phyloP scores from a whole-genome alignment of 2,797 vertebrate species.

The Morus bassanus region DNA sequence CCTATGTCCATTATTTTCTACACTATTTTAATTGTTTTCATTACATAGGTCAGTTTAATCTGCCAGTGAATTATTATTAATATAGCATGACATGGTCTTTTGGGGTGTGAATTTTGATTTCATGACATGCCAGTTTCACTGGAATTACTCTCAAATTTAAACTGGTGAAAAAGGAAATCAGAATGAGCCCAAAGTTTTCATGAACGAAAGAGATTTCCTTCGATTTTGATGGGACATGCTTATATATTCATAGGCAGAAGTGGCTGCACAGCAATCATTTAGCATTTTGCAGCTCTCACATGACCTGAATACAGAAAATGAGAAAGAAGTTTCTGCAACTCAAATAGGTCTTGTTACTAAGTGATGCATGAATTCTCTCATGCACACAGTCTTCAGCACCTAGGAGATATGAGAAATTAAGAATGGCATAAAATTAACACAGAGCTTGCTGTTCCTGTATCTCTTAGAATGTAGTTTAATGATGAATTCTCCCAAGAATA shows the following conservation, averaged over 20 bases:
- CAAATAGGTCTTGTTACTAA: slow-evolving; percentile 18
- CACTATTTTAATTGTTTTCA: not conserved
- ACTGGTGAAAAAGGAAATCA: not conserved
- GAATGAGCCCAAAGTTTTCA: not conserved
- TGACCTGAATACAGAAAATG: slow-evolving; percentile 17
- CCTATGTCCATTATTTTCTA: not conserved
- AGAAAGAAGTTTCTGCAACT: slow-evolving; percentile 18
- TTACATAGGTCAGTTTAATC: not conserved
- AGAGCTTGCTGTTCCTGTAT: slow-evolving; percentile 48
- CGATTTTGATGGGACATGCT: not conserved
- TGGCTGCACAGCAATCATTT: not conserved
- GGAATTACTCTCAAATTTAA: not conserved
- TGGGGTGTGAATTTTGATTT: not conserved
- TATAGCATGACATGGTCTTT: not conserved
- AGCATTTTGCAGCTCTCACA: not conserved
- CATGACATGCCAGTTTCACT: not conserved
- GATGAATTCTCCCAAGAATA: slow-evolving; percentile 30
- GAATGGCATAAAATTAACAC: slow-evolving; percentile 58
- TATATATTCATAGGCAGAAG: not conserved
- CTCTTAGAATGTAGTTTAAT: slow-evolving; percentile 35
- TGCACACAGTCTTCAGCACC: not conserved
- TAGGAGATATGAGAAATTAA: slow-evolving; percentile 52
- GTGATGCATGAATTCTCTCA: slow-evolving; percentile 29
- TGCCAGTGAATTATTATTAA: not conserved
- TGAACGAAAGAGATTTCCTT: not conserved